Conservation (phyloP, 1,140 invertebrate species). For the Pachypsylla venusta region DNA sequence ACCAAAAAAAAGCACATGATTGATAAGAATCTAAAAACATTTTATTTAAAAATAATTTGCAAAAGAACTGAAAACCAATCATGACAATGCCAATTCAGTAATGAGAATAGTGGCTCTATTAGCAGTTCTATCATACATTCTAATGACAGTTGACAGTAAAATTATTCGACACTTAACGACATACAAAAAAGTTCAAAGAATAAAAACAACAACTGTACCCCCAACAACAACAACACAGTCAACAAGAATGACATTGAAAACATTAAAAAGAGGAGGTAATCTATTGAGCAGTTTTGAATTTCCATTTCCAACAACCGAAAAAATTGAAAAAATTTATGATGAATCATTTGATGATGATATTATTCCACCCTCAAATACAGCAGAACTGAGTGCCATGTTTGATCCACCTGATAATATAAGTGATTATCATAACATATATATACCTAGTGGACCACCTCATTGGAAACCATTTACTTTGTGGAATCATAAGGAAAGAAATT, state of each 20-base stretch:
- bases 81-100: no score
- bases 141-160: background rate
- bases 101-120: background rate
- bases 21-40: no score
- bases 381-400: background rate
- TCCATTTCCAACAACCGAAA: background rate
- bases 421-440: background rate
- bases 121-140: background rate
- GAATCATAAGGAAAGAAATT: background rate
- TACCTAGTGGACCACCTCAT: background rate
- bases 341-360: background rate
- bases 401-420: background rate
- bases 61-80: no score
- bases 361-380: background rate
- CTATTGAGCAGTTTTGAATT: background rate
- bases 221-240: background rate
- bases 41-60: no score
- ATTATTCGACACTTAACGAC: slow-evolving; percentile 1
- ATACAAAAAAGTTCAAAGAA: background rate
- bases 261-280: no score
- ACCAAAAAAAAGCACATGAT: no score
- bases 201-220: background rate
- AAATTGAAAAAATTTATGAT: background rate
- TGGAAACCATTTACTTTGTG: background rate
- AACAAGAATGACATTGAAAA: background rate